Evolutionary conservation across 2,888 invertebrate species (phyloP).

Genomic region (Ichneumon xanthorius): DNA sequence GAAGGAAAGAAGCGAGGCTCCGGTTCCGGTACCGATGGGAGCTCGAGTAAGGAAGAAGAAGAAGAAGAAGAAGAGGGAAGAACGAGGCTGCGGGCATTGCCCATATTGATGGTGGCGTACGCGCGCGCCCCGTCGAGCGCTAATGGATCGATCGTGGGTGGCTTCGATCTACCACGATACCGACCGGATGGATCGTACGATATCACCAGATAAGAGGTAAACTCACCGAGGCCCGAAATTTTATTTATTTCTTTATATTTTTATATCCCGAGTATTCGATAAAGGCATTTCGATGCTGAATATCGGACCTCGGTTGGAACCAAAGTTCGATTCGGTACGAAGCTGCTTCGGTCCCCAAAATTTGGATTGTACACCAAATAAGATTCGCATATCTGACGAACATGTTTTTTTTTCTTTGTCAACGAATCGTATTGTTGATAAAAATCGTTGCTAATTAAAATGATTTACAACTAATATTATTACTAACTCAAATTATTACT

Average conservation of each 20-base stretch:
- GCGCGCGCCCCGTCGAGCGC: slow-evolving; percentile 81
- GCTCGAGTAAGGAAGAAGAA: slow-evolving; percentile 14
- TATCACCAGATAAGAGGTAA: slow-evolving; percentile 49
- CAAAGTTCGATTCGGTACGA: neutral
- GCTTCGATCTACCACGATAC: slow-evolving; percentile 75
- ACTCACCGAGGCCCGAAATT: neutral
- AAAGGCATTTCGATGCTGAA: neutral
- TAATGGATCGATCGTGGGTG: slow-evolving; percentile 84
- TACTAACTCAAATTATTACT: too few species aligned
- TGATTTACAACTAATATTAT: too few species aligned
- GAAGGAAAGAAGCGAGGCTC: slow-evolving; percentile 49
- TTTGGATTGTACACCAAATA: neutral
- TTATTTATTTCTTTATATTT: slow-evolving; percentile 5
- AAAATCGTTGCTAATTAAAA: neutral
- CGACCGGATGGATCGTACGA: slow-evolving; percentile 40
- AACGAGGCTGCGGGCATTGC: slow-evolving; percentile 76
- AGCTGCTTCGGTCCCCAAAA: neutral
- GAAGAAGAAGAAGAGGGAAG: slow-evolving; percentile 62
- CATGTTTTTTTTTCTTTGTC: neutral
- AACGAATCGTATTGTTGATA: neutral
- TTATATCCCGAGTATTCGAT: neutral
- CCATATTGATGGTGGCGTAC: slow-evolving; percentile 80
- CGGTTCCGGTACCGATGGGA: slow-evolving; percentile 42
- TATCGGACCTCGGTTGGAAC: neutral
- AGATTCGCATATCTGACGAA: neutral